Evolutionary conservation across 2,888 invertebrate species (phyloP), one percentile per base, ranked within the genome.

Genomic region (Aporophyla lueneburgensis): DNA sequence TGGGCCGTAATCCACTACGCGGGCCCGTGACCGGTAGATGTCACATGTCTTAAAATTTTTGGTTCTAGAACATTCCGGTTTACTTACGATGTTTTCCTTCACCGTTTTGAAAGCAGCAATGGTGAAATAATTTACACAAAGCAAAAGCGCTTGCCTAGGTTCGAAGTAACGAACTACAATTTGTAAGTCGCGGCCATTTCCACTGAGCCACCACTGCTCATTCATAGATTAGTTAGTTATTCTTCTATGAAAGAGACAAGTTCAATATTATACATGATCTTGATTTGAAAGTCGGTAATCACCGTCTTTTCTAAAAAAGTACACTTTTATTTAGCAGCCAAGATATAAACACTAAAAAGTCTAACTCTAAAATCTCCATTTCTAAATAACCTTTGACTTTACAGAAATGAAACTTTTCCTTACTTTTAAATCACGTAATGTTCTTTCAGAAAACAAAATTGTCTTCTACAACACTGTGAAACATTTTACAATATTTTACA

Each of bases 371-470:
- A 54, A 56, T 43, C 6, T 54, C 5, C 12, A 58, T 58, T 79
- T 80, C 27, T 21, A 24, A 56, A 59, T 74, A 75, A 70, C 70
- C 76, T 81, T 75, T 81, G 81, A 81, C 76, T 61, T 49, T 14
- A n/a, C 9, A 56, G 24, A 59, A 65, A 69, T 24, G 3, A 54
- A 66, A 66, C 69, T 27, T 56, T 81, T 70, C 16, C 16, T 59
- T 9, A 4, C 19, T 70, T 27, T 56, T 4, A 49, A 21, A 61
- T 54, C 61, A 76, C 53, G 61, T 59, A 76, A 59, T 53, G 5
- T 68, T 78, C 78, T 78, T 61, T 68, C 49, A 0, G 16, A 63
- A 40, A 19, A 24, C n/a, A 46, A 72, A 46, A 33, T 46, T 56
- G 14, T 72, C 9, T 46, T 46, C 16, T 14, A 12, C 27, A 67